Evolutionary conservation across 30 jellyfish, hydroid and myxozoan genomes (phyloP).

Genomic region (Aurelia sp.): DNA sequence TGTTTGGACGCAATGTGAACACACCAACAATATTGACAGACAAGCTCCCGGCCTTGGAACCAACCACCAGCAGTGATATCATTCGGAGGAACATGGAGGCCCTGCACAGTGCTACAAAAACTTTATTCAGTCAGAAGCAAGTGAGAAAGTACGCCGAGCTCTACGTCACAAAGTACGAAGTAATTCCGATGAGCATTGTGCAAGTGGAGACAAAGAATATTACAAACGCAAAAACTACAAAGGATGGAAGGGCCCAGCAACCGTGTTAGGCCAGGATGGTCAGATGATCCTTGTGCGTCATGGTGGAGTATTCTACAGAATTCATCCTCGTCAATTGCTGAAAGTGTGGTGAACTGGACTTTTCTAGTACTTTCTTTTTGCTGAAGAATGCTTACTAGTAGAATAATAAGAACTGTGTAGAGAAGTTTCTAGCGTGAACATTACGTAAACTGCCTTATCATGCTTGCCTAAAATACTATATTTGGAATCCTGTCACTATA

Average conservation of each 20-base stretch:
- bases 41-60: background rate
- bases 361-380: background rate
- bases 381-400: background rate
- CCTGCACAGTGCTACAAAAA: slow-evolving; percentile 12
- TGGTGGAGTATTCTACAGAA: background rate
- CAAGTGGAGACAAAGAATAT: slow-evolving; percentile 31
- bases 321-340: background rate
- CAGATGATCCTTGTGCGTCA: background rate
- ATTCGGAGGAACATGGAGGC: background rate
- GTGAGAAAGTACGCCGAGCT: slow-evolving; percentile 7
- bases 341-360: background rate
- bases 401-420: background rate
- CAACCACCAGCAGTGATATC: background rate
- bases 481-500: too few species aligned
- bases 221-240: slow-evolving; percentile 3
- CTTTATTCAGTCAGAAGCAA: slow-evolving; percentile 1
- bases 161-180: slow-evolving; percentile 34
- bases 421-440: background rate
- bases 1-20: too few species aligned
- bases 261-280: background rate
- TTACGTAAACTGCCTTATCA: too few species aligned
- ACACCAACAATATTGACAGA: too few species aligned
- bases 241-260: background rate
- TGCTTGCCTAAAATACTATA: too few species aligned
- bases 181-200: background rate